Percentiles rank a stretch among this genome's conserved stretches.
Evolutionary conservation across 1,140 invertebrate species (phyloP).

Genomic region (Brachionus asplanchnoidis): DNA sequence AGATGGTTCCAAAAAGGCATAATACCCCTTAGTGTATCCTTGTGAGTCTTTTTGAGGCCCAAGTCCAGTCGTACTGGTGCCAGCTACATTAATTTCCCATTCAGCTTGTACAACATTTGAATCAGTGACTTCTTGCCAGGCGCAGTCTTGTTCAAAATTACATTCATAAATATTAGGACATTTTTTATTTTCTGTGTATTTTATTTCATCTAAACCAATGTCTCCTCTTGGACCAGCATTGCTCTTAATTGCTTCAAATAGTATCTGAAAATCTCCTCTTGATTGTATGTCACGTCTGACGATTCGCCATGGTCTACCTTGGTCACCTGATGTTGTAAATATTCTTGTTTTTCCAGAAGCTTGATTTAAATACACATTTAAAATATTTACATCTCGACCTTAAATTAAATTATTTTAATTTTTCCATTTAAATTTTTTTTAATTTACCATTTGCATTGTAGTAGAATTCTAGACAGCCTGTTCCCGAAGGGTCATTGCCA

Average conservation of each 20-base stretch:
- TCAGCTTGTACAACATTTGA: neutral
- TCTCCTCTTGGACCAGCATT: neutral
- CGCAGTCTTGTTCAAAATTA: slow-evolving; percentile 13
- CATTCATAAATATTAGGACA: slow-evolving; percentile 14
- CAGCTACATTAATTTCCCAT: slow-evolving; percentile 9
- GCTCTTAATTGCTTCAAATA: slow-evolving; percentile 11
- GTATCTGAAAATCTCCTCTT: neutral
- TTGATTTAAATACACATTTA: slow-evolving; percentile 14
- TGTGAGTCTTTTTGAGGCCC: neutral
- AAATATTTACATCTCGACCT: neutral
- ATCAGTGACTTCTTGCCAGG: slow-evolving; percentile 18
- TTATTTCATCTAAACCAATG: slow-evolving; percentile 10
- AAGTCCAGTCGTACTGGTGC: neutral
- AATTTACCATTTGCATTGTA: slow-evolving; percentile 51
- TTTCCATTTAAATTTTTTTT: neutral
- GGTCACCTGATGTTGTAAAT: slow-evolving; percentile 13
- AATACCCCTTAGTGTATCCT: slow-evolving; percentile 41
- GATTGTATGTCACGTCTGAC: neutral
- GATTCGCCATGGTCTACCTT: slow-evolving; percentile 2
- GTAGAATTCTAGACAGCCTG: slow-evolving; percentile 60
- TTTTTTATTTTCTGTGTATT: neutral
- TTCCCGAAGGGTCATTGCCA: neutral
- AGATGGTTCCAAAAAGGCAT: slow-evolving; percentile 49
- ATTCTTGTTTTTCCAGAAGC: neutral
- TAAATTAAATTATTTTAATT: neutral